Conservation (phyloP, 2,888 invertebrate genomes). For the Neoscelio sp. region DNA sequence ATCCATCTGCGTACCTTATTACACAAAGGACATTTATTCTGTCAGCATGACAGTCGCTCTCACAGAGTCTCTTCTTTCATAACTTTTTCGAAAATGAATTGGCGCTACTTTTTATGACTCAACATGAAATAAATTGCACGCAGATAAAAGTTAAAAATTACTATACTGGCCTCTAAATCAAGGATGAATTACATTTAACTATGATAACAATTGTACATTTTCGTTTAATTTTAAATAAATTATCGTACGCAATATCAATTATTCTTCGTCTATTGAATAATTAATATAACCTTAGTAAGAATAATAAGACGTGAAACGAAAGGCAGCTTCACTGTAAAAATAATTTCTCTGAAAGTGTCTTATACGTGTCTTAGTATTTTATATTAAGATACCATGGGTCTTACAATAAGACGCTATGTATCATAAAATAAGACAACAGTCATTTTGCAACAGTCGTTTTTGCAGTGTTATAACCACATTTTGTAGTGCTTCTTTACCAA, state of each 20-base stretch:
- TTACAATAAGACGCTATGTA: no score
- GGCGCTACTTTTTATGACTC: slow-evolving; percentile 16
- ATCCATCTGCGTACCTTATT: slow-evolving; percentile 71
- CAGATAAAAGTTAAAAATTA: background rate
- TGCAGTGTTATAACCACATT: background rate
- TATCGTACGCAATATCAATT: no score
- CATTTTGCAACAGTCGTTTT: no score
- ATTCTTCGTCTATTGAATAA: no score
- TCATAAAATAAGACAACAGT: slow-evolving; percentile 6
- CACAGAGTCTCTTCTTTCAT: slow-evolving; percentile 30
- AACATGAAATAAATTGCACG: slow-evolving; percentile 35
- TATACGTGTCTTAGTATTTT: no score
- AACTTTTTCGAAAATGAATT: slow-evolving; percentile 38
- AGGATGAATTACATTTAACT: no score
- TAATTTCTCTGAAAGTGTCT: no score
- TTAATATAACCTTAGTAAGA: no score
- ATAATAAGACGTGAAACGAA: background rate
- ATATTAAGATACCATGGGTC: no score
- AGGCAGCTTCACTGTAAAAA: background rate
- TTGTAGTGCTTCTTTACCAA: background rate
- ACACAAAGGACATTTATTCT: slow-evolving; percentile 55
- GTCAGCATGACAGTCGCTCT: slow-evolving; percentile 50
- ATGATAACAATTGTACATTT: no score
- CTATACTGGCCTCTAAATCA: no score
- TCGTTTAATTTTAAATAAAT: no score